Percentiles rank a stretch among this genome's conserved stretches.
These are phyloP conservation scores for Tachysurus fulvidraco DNA, from an alignment of 2,113 vertebrate species.

Conservation along the genomic window DNA sequence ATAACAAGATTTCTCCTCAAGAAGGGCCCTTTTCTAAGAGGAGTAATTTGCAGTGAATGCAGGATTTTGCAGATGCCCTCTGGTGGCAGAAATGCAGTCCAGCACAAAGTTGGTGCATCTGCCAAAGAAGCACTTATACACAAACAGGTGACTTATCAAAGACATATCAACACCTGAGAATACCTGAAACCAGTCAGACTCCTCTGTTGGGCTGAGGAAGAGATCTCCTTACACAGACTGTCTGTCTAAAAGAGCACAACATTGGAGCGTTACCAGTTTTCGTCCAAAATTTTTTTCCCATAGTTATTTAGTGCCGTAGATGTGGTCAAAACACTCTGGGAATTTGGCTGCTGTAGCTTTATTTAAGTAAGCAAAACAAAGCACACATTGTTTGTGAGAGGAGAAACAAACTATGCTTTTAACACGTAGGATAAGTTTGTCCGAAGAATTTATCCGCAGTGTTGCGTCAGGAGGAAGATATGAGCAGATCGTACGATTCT, in stretches of 20 bases:
- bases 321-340: conserved; percentile 25
- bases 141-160: conserved; percentile 26
- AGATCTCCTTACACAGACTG: neutral
- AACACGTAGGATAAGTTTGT: conserved; percentile 16
- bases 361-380: conserved; percentile 82
- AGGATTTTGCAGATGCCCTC: conserved; percentile 75
- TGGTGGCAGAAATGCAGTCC: conserved; percentile 66
- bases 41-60: neutral
- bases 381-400: conserved; percentile 16
- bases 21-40: neutral
- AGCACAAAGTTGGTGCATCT: conserved; percentile 8
- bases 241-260: neutral
- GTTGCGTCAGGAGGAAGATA: conserved; percentile 4
- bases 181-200: conserved; percentile 18
- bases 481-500: neutral
- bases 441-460: neutral
- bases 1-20: neutral
- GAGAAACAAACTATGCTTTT: neutral
- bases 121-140: conserved; percentile 22
- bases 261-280: conserved; percentile 2
- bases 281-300: neutral
- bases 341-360: conserved; percentile 65
- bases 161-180: conserved; percentile 6
- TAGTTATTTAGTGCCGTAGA: conserved; percentile 52
- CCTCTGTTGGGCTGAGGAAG: neutral